A percentile compares a stretch with the other conserved stretches of the same genome.
These are phyloP conservation scores for Dendroctonus ponderosae DNA, from an alignment of 1,140 invertebrate genomes.

Conservation along the genomic window DNA sequence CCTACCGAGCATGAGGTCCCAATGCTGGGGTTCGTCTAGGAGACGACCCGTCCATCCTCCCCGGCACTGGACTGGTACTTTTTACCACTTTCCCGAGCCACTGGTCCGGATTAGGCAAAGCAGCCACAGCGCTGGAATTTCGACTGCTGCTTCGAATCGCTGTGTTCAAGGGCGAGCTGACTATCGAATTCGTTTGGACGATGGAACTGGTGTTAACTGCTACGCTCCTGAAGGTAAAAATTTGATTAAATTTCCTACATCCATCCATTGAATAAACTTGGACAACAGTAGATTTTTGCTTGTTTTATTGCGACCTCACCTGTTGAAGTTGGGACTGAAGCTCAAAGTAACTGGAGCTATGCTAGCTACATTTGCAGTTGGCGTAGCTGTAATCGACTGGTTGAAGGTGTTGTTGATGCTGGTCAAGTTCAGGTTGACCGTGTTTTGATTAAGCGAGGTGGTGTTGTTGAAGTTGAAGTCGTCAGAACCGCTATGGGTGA, in stretches of 20 bases:
- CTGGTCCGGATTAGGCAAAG: conserved; percentile 71
- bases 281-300: no score
- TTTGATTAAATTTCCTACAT: neutral
- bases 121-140: conserved; percentile 44
- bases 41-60: conserved; percentile 49
- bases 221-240: conserved; percentile 17
- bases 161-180: conserved; percentile 15
- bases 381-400: conserved; percentile 38
- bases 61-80: conserved; percentile 51
- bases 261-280: no score
- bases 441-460: conserved; percentile 58
- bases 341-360: conserved; percentile 50
- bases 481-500: conserved; percentile 70
- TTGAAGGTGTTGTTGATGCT: conserved; percentile 47
- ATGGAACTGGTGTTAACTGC: conserved; percentile 24
- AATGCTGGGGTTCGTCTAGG: conserved; percentile 56
- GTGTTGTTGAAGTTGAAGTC: conserved; percentile 58
- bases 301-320: conserved; percentile 1
- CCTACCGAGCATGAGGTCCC: conserved; percentile 57
- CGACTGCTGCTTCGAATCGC: conserved; percentile 5
- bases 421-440: conserved; percentile 46
- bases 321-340: conserved; percentile 48
- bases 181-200: conserved; percentile 23
- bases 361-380: conserved; percentile 39
- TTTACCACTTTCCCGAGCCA: conserved; percentile 73